Evolutionary conservation across 2,888 invertebrate species (phyloP), one percentile per base, ranked within the genome.

Genomic region (Norana najaformis): DNA sequence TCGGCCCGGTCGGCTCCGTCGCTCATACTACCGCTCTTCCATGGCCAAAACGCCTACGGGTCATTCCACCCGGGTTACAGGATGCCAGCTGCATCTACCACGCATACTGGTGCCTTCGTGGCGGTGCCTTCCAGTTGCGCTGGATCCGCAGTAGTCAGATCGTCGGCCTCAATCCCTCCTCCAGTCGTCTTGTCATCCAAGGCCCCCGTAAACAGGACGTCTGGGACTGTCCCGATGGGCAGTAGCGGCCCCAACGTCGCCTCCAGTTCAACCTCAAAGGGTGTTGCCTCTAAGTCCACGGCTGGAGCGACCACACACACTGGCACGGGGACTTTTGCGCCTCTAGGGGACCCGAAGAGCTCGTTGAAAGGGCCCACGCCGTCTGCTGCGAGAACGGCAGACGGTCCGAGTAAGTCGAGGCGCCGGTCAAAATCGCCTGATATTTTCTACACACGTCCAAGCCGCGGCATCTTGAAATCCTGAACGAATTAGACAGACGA

Each of bases 391-490:
- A 85, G 36, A 36, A 85, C 85, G 3, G 36, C 18, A 13, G 36
- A 35, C 36, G 36, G 37, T 35, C 1, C 35, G 36, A 18, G 36
- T 18, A 36, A 35, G 36, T 85, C 85, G 85, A 85, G 85, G 37
- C 85, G 85, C 30, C 85, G 85, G 14, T 47, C 91, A 0, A 88
- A 90, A n/a, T 90, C 91, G 0, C 91, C 91, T 1, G 91, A 91
- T 38, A 90, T 91, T 20, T 91, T 91, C 89, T 91, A 91, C 89
- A 89, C 91, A 23, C 36, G 91, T 20, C 90, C 90, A n/a, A 91
- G 89, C 89, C 36, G 85, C 36, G 85, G 85, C 30, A 85, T 85
- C 35, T 16, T 85, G 23, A 85, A 85, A 85, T 37, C 35, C 85
- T 69, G n/a, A 69, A 11, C n/a, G n/a, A 69, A 69, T 30, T 30